Percentiles rank a stretch among this genome's conserved stretches.
phyloP scores from a whole-genome alignment of 2,797 vertebrate species.

The Tamandua tetradactyla region DNA sequence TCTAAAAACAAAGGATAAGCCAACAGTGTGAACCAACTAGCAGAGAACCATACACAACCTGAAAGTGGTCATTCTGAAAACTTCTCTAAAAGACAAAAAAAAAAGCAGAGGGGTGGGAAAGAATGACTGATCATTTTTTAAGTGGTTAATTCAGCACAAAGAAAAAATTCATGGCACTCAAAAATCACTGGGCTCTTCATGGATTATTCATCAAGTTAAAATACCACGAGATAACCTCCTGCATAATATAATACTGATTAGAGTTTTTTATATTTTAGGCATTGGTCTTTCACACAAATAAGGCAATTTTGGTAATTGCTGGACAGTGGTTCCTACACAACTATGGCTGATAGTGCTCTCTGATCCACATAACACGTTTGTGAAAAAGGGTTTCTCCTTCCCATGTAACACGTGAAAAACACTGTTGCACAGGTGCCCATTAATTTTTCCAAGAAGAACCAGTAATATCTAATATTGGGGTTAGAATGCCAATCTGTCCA shows the following conservation, averaged over 20 bases:
- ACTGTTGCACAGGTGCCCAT: neutral
- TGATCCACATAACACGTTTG: neutral
- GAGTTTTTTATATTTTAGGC: neutral
- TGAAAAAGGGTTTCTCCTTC: neutral
- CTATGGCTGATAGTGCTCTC: neutral
- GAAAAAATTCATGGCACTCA: neutral
- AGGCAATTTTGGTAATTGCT: neutral
- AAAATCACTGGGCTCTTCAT: neutral
- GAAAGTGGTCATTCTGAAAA: neutral
- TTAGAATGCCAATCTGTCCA: neutral
- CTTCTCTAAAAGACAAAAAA: neutral
- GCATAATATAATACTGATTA: neutral
- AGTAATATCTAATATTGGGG: neutral
- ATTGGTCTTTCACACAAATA: neutral
- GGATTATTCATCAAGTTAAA: neutral
- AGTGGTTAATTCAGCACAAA: neutral
- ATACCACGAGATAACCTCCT: neutral
- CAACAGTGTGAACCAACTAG: neutral
- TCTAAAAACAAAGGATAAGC: constrained; percentile 7
- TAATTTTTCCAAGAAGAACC: neutral
- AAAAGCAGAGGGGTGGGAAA: accelerated
- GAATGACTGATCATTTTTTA: neutral
- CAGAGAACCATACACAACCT: neutral
- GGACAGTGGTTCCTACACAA: neutral
- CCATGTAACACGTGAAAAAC: neutral